Percentiles rank a stretch among this genome's conserved stretches.
Conservation (phyloP, 2,797 vertebrate genomes). For the Potorous gilbertii region DNA sequence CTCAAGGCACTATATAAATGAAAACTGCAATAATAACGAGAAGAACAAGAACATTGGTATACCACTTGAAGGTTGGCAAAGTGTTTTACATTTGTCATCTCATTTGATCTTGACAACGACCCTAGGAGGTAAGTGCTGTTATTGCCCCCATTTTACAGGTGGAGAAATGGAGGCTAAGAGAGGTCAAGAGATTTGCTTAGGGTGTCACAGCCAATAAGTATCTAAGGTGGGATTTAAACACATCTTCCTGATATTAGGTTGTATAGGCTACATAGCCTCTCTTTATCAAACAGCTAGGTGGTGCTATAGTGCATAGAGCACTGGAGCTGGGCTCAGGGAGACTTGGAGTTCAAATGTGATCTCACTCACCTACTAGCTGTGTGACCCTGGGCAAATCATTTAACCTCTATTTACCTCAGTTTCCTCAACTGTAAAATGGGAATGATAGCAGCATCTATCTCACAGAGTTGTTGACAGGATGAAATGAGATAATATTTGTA, state of each 20-base stretch:
- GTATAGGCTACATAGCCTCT: neutral
- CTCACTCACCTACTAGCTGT: neutral
- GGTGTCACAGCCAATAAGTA: too few relatives aligned
- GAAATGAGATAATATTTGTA: neutral
- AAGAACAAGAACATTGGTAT: neutral
- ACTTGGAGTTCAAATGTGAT: neutral
- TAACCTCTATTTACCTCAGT: neutral
- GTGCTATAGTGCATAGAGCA: neutral
- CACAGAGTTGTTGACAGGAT: neutral
- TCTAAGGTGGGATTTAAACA: too few relatives aligned
- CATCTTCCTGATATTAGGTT: neutral
- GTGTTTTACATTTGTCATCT: neutral
- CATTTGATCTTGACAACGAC: too few relatives aligned
- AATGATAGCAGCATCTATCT: neutral
- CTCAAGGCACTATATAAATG: neutral
- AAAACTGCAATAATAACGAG: neutral
- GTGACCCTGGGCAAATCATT: neutral
- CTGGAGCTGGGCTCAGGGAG: neutral
- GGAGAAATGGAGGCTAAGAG: too few relatives aligned
- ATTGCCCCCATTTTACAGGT: too few relatives aligned
- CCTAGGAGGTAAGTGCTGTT: too few relatives aligned
- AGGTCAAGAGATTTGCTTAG: too few relatives aligned
- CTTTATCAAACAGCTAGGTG: neutral
- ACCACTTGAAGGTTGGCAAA: neutral
- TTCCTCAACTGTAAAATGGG: neutral